Percentiles rank a stretch among this genome's conserved stretches.
phyloP scores from a whole-genome alignment of 1,140 invertebrate species.

The Aphaenogaster rudis region DNA sequence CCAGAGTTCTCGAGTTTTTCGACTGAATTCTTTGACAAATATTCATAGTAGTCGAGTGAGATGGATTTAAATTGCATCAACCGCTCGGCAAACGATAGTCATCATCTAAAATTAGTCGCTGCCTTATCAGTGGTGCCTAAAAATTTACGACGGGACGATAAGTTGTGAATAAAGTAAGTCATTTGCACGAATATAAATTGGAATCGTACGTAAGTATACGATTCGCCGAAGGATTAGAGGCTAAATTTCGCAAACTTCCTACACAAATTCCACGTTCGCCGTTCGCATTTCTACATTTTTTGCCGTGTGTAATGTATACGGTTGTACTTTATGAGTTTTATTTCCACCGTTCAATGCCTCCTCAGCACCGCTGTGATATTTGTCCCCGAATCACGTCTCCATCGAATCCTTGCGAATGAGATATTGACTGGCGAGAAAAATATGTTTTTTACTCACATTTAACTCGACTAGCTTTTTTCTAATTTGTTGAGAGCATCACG shows the following conservation, averaged over 20 bases:
- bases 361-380: not conserved
- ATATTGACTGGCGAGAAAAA: not conserved
- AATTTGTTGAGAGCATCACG: not conserved
- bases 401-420: constrained; percentile 34
- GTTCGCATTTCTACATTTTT: constrained; percentile 52
- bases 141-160: constrained; percentile 48
- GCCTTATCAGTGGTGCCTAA: constrained; percentile 40
- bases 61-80: constrained; percentile 47
- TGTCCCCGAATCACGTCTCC: not conserved
- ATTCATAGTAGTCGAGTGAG: constrained; percentile 13
- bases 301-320: constrained; percentile 16
- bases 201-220: not conserved
- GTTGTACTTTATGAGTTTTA: constrained; percentile 44
- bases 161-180: constrained; percentile 47
- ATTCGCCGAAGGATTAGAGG: constrained; percentile 25
- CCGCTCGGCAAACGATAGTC: constrained; percentile 6
- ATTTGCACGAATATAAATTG: constrained; percentile 39
- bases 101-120: constrained; percentile 47
- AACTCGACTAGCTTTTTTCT: not conserved
- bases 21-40: constrained; percentile 12
- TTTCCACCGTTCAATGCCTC: not conserved
- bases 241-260: constrained; percentile 47
- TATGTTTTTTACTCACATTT: not conserved
- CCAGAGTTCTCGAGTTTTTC: constrained; percentile 9
- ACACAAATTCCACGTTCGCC: constrained; percentile 37